Evolutionary conservation across 2,113 vertebrate genomes (phyloP).

Genomic region (Platysternon megacephalum): DNA sequence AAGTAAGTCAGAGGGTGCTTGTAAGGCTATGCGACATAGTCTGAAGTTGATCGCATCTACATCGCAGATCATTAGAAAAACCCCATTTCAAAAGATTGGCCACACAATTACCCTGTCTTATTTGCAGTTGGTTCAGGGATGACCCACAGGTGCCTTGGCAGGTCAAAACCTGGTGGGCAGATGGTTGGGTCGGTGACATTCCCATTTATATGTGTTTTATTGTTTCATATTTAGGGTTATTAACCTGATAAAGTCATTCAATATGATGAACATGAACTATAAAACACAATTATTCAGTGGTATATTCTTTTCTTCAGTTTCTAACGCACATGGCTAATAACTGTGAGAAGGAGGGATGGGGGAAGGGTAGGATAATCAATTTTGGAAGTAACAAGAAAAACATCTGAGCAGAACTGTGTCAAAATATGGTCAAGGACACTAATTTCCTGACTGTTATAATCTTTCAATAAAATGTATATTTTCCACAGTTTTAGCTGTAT

Average conservation of each 20-base stretch:
- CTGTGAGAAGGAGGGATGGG: background rate
- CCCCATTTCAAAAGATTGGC: background rate
- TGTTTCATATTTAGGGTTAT: background rate
- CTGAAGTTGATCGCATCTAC: background rate
- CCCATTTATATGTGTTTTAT: background rate
- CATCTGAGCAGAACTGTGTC: background rate
- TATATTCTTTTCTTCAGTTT: background rate
- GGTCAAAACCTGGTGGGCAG: background rate
- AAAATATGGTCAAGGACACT: background rate
- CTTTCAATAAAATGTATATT: background rate
- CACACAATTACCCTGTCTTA: background rate
- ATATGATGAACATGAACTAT: background rate
- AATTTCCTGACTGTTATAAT: background rate
- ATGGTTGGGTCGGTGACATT: background rate
- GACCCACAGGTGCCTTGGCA: background rate
- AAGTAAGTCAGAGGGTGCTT: background rate
- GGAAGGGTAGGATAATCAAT: background rate
- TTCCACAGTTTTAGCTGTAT: background rate
- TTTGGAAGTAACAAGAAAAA: background rate
- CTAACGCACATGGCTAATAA: background rate
- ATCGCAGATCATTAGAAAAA: background rate
- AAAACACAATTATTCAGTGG: background rate
- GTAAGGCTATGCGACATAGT: background rate
- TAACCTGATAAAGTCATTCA: background rate
- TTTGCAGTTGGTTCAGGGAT: background rate